Conservation (phyloP, 2,113 vertebrate genomes). For the Sclerurus mexicanus region DNA sequence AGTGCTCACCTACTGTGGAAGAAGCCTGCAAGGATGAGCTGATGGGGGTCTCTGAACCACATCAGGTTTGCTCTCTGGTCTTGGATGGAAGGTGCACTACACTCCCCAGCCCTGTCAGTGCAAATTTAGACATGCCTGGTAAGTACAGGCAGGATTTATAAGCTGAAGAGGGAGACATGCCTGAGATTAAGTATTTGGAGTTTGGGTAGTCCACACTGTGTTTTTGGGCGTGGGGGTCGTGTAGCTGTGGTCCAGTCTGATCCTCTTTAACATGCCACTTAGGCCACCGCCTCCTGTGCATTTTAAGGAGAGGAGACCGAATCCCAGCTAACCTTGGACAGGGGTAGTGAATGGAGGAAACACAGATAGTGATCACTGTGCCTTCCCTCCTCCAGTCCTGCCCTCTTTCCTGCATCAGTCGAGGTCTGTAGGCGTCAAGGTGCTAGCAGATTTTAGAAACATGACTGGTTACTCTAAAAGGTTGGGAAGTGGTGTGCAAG, state of each 20-base stretch:
- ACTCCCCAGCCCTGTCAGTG: not conserved
- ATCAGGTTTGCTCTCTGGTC: not conserved
- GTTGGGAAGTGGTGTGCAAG: not conserved
- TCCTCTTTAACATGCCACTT: not conserved
- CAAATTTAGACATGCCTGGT: not conserved
- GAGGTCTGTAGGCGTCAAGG: not conserved
- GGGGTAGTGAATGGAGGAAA: not conserved
- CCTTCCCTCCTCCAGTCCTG: not conserved
- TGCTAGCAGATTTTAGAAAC: not conserved
- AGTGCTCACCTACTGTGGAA: not conserved
- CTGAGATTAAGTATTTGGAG: not conserved
- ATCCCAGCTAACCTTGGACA: not conserved
- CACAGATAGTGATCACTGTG: accelerated
- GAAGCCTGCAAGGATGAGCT: not conserved
- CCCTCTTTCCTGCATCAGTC: not conserved
- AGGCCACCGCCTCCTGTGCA: accelerated
- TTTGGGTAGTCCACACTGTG: not conserved
- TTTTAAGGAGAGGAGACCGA: not conserved
- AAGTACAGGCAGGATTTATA: not conserved
- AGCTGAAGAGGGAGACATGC: not conserved
- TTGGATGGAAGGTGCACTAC: not conserved
- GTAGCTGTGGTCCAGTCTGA: not conserved
- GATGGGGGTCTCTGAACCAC: not conserved
- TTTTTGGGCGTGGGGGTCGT: not conserved
- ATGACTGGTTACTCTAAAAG: not conserved